These are phyloP conservation scores for Tauraco erythrolophus DNA, from an alignment of 2,113 vertebrate genomes.

Conservation along the genomic window DNA sequence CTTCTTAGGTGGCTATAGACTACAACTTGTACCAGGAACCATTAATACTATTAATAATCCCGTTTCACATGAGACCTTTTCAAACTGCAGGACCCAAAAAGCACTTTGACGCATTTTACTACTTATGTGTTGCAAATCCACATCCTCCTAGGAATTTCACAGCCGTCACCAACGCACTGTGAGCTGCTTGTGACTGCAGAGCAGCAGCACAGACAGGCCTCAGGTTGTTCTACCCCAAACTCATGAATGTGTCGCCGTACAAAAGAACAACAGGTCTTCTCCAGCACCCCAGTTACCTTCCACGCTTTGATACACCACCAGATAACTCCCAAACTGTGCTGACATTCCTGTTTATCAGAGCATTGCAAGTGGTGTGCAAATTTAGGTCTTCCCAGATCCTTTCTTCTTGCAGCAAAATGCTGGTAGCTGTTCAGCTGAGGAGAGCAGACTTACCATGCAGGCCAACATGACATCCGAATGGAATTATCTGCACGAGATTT, in stretches of 20 bases:
- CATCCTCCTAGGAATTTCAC: background rate
- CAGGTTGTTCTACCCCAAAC: background rate
- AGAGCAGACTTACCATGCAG: background rate
- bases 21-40: background rate
- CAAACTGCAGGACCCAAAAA: background rate
- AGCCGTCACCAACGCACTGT: background rate
- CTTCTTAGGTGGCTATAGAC: background rate
- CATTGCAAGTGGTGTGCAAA: background rate
- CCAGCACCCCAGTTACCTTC: background rate
- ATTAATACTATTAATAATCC: background rate
- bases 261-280: background rate
- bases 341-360: background rate
- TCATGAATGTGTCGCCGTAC: background rate
- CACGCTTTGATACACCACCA: background rate
- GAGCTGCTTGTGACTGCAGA: background rate
- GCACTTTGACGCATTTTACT: background rate
- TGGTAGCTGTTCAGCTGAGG: background rate
- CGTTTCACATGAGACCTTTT: slow-evolving; percentile 6
- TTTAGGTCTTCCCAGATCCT: rapidly evolving
- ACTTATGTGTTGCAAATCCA: background rate
- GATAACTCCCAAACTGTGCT: background rate
- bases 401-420: background rate
- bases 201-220: background rate
- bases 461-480: background rate
- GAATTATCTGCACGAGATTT: background rate